Evolutionary conservation across 2,113 vertebrate genomes (phyloP).

Genomic region (Mionectes macconnelli): DNA sequence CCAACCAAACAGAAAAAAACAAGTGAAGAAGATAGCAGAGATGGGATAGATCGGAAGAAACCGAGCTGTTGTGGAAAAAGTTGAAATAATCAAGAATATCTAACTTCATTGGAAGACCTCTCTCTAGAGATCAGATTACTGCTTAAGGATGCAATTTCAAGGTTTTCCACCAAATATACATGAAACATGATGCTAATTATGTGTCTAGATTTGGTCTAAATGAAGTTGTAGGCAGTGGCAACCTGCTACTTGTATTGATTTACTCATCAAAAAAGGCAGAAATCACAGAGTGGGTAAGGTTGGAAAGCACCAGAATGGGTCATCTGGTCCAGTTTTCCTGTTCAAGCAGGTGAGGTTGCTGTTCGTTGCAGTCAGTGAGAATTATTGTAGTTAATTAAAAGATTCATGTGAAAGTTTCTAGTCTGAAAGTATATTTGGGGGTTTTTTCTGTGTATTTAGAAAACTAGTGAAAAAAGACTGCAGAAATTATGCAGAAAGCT

Average conservation of each 20-base stretch:
- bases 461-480: background rate
- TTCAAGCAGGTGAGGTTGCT: background rate
- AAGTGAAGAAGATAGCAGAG: background rate
- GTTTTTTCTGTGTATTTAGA: background rate
- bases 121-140: background rate
- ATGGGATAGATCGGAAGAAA: background rate
- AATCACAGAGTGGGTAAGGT: background rate
- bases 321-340: background rate
- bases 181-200: background rate
- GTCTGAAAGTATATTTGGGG: background rate
- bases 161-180: background rate
- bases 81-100: background rate
- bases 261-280: background rate
- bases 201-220: background rate
- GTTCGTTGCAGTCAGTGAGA: background rate
- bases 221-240: background rate
- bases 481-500: background rate
- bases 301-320: background rate
- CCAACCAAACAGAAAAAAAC: background rate
- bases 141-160: background rate
- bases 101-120: background rate
- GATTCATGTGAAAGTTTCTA: background rate
- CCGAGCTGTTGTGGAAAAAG: background rate
- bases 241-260: background rate
- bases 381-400: background rate